phyloP scores from a whole-genome alignment of 2,797 vertebrate genomes.

The Sebastes kiyomatsui region DNA sequence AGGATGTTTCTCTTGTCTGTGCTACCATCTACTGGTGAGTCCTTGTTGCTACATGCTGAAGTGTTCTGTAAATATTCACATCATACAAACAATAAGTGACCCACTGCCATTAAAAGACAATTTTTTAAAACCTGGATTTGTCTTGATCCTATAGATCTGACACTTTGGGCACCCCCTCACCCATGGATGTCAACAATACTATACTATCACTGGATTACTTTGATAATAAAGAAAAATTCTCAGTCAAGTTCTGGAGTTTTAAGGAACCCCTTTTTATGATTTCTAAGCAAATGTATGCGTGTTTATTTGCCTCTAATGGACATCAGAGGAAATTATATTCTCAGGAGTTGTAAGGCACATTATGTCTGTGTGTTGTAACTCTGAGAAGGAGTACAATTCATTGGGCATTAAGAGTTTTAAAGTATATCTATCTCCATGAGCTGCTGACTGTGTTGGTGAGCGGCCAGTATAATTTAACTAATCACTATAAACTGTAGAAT shows the following conservation, averaged over 20 bases:
- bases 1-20: neutral
- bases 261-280: neutral
- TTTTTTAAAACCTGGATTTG: neutral
- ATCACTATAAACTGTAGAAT: no score
- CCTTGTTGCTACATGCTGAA: neutral
- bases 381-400: neutral
- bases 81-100: neutral
- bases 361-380: neutral
- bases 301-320: neutral
- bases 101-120: neutral
- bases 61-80: neutral
- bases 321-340: neutral
- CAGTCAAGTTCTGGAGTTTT: neutral
- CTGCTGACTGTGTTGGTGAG: neutral
- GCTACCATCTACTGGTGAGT: slow-evolving; percentile 38
- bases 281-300: neutral
- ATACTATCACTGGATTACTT: neutral
- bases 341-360: neutral
- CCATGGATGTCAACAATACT: neutral
- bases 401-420: neutral
- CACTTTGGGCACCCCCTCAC: no score
- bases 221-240: neutral
- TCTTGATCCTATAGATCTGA: no score
- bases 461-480: no score
- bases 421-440: neutral